Evolutionary conservation across 2,888 invertebrate species (phyloP).

Genomic region (Drosophila subquinaria): DNA sequence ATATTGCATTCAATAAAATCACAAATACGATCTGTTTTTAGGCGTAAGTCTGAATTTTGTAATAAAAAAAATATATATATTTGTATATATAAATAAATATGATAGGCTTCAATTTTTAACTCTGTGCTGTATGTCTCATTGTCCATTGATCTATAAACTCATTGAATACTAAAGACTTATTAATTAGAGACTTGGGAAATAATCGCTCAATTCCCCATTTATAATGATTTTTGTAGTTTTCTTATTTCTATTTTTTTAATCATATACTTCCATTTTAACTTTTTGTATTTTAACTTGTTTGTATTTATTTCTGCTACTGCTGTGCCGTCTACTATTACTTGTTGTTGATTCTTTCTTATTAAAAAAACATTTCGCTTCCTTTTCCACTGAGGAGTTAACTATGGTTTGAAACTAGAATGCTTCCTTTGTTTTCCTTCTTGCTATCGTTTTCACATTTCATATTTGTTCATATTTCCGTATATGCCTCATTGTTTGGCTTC

Average conservation of each 20-base stretch:
- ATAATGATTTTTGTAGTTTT: slow-evolving; percentile 16
- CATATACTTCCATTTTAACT: slow-evolving; percentile 41
- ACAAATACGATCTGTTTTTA: slow-evolving; percentile 64
- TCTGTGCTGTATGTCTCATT: slow-evolving; percentile 14
- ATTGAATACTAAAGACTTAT: slow-evolving; percentile 52
- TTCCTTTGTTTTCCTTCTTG: slow-evolving; percentile 38
- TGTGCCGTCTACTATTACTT: slow-evolving; percentile 26
- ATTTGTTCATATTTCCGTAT: slow-evolving; percentile 59
- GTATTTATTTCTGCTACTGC: slow-evolving; percentile 59
- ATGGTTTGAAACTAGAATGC: slow-evolving; percentile 53
- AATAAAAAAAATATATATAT: slow-evolving; percentile 54
- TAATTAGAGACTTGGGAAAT: slow-evolving; percentile 58
- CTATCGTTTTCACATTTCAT: slow-evolving; percentile 22
- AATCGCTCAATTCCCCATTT: slow-evolving; percentile 33
- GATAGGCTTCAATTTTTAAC: slow-evolving; percentile 50
- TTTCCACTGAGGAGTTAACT: slow-evolving; percentile 32
- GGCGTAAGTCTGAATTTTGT: slow-evolving; percentile 32
- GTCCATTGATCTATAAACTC: slow-evolving; percentile 31
- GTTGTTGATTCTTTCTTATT: slow-evolving; percentile 13
- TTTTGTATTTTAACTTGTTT: slow-evolving; percentile 50
- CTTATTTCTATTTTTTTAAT: slow-evolving; percentile 51
- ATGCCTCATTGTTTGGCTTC: slow-evolving; percentile 64
- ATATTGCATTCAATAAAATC: slow-evolving; percentile 58
- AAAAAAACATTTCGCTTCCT: slow-evolving; percentile 36
- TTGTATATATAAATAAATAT: slow-evolving; percentile 51